Evolutionary conservation across 2,797 vertebrate species (phyloP), one percentile per base, ranked within the genome.

Genomic region (Urosaurus nigricauda): DNA sequence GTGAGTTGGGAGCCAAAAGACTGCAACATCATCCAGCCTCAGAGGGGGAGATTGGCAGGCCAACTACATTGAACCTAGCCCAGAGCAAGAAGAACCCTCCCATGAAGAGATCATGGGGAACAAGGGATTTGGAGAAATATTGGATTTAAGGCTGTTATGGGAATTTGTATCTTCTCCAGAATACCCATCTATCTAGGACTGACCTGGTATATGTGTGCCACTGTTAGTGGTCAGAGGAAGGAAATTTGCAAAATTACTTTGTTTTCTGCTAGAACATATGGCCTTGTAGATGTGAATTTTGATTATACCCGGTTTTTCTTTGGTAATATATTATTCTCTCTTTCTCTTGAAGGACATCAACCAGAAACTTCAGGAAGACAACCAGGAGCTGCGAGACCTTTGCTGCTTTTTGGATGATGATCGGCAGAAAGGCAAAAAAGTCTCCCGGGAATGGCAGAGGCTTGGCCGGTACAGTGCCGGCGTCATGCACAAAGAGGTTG

Each of bases 391-490:
- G 94, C 96, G 98, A 89, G 98, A 99, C 93, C 97, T 99, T 68
- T 99, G 98, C 95, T 99, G 98, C 90, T 99, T 99, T 95, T 96
- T 99, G 95, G 99, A 99, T 9, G 98, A 99, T 0, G 99, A 99
- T 95, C 96, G 98, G 37, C 99, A 99, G 97, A 99, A 99, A 91
- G 98, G 98, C 91, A 99, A 98, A 96, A 97, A 97, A 53, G 98
- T 99, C 93, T 98, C 98, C 5, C 97, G 99, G 0, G 99, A 99
- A 92, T 99, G 99, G 99, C 99, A 99, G 96, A 97, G 98, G 0
- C 96, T 99, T 90, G 98, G 98, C 94, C 98, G 98, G 87, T 99
- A 98, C 96, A 98, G 98, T 0, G 98, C 98, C 0, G 97, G 98
- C 0, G 94, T 99, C 84, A 98, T 99, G 98, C 98, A 98, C 95